Base-by-base conservation (phyloP, 2,113 vertebrate genomes). In the Ophthalmotilapia sp. region DNA sequence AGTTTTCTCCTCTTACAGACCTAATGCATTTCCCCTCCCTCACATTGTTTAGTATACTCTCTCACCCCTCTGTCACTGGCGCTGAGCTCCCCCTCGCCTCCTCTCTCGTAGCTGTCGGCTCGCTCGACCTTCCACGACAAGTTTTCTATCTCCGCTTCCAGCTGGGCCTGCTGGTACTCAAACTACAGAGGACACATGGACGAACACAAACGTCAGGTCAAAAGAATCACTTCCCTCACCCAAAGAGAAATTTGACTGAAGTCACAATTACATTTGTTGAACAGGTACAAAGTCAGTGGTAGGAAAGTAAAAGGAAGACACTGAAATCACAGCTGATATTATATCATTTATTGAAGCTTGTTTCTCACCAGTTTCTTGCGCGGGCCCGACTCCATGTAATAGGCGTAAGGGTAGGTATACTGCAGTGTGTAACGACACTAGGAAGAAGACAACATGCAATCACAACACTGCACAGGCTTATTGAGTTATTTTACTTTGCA, bases 311-410 rank as follows among this genome's bases (percentile, higher is more conserved):
- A 17, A 14, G 11, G 33, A 56, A 55, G 33, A 23, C 38, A 53
- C 53, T 6, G 31, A 49, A 7, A 62, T 54, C 6, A 54, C 29
- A 11, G 3, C 42, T 31, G 7, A 86, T 23, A 29, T 62, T 38
- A 23, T 6, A 17, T 53, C 3, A 38, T 53, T 21, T n/a, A 33
- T 38, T 54, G 49, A 79, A 6, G 14, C 45, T 70, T 36, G n/a
- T 79, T 54, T 80, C 98, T 98, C 95, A 99, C 99, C 97, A 99
- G 95, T 94, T 99, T 99, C 96, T 99, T 99, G 94, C 98, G 97
- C 33, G 98, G 98, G 56, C 99, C 98, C 40, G 99, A 99, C 93
- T 99, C 98, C 98, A 99, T 99, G 97, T 99, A 99, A 95, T 99
- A 99, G 86, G 99, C 98, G 47, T 99, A 99, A 0, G 99, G 99